phyloP scores from a whole-genome alignment of 2,888 invertebrate species.

The Axea sp. region DNA sequence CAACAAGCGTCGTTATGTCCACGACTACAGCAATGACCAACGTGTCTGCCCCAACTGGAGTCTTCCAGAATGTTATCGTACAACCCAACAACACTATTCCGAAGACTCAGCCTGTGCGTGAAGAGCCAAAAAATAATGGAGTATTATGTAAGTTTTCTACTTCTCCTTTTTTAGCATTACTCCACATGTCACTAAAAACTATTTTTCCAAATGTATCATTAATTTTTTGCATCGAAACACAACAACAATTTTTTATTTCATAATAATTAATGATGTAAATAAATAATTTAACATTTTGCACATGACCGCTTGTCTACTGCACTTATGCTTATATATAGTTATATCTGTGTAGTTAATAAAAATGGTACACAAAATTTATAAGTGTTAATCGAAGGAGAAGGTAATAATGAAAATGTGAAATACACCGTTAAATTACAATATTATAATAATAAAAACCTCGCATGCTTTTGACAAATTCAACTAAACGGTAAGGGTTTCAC shows the following conservation, averaged over 20 bases:
- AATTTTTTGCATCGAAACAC: neutral
- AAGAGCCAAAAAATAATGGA: conserved; percentile 76
- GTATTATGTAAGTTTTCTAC: conserved; percentile 73
- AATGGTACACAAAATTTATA: neutral
- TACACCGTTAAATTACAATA: neutral
- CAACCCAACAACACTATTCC: conserved; percentile 88
- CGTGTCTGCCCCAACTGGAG: conserved; percentile 73
- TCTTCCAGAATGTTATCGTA: conserved; percentile 86
- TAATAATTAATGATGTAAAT: conserved; percentile 25
- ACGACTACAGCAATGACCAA: conserved; percentile 72
- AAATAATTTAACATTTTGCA: conserved; percentile 31
- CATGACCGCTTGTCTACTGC: conserved; percentile 26
- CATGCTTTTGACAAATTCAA: conserved; percentile 69
- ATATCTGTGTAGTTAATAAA: conserved; percentile 7
- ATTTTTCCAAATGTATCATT: conserved; percentile 7
- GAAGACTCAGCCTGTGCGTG: conserved; percentile 70
- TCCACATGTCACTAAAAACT: conserved; percentile 3
- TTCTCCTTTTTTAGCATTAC: conserved; percentile 2
- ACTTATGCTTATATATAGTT: conserved; percentile 42
- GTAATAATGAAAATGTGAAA: neutral
- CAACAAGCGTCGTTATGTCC: conserved; percentile 74
- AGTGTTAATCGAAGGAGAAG: conserved; percentile 2
- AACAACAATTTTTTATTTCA: neutral
- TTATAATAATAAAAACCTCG: conserved; percentile 23
- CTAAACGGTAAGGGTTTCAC: conserved; percentile 77